Evolutionary conservation across 64 coral and sea anemone genomes (phyloP), one percentile per base, ranked within the genome.

Genomic region (Montipora efflorescens): DNA sequence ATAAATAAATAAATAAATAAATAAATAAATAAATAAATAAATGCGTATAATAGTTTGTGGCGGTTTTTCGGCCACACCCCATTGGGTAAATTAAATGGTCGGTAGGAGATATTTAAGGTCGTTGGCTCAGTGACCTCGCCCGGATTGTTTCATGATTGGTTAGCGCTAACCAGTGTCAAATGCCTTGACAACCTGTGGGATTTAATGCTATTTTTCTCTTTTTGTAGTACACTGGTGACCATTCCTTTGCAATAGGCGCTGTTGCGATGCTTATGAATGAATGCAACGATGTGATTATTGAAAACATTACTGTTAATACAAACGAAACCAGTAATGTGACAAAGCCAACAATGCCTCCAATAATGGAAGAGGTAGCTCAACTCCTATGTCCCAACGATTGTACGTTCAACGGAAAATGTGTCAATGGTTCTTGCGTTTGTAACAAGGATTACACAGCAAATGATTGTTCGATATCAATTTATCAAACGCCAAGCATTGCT

Each of bases 351-450:
- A 55, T 45, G 11, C 59, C 81, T 62, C 25, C 81, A 16, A 68
- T 47, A 19, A 8, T 84, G 0, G 64, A 51, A 68, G 45, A 79
- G 43, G 59, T 79, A 67, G 88, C 58, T 23, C 45, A 80, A 22
- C 44, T 78, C 22, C 20, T 90, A 14, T 91, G 91, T 72, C 91
- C 91, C 4, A 79, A 79, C n/a, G 91, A 93, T 47, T 93, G 91
- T 47, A 66, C 53, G 8, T 62, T 57, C 52, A 69, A 87, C 9
- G 91, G 91, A 1, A 87, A 93, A 76, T 93, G 91, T 59, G 75
- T 79, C 67, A 87, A 93, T 13, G 77, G 91, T 45, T 87, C 91
- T 0, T 93, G 91, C 43, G 22, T 87, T 50, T 93, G 91, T 71
- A 61, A 93, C 4, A 70, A 93, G 64, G 91, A 76, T 11, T 93